Percentiles rank a stretch among this genome's conserved stretches.
Conservation (phyloP, 2,113 vertebrate genomes). For the Clupea harengus region DNA sequence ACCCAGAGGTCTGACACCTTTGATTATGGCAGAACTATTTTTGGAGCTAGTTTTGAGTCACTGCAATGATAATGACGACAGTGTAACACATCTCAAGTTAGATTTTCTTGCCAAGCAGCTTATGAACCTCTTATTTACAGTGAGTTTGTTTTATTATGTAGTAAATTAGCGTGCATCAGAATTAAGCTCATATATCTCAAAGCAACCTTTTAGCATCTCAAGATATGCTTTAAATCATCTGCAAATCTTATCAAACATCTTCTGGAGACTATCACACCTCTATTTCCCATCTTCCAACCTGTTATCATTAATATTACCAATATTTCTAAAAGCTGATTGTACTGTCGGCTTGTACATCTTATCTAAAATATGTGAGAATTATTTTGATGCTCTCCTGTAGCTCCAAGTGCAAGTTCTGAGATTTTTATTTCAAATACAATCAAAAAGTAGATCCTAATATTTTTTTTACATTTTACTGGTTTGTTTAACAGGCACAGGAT, state of each 20-base stretch:
- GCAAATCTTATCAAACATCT: not conserved
- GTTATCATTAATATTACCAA: no score
- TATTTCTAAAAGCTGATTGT: not conserved
- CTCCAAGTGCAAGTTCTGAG: no score
- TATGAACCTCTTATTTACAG: not conserved
- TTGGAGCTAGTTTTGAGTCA: not conserved
- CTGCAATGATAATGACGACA: not conserved
- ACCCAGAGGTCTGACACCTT: not conserved
- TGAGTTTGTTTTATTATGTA: not conserved
- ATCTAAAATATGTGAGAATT: not conserved
- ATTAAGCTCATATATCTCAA: not conserved
- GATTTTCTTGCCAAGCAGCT: not conserved
- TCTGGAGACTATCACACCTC: not conserved
- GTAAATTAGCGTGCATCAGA: not conserved
- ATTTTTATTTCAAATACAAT: no score
- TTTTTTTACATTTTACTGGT: no score
- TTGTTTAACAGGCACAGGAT: no score
- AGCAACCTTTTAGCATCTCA: not conserved
- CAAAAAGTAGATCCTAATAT: no score
- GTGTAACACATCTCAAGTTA: not conserved
- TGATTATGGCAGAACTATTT: not conserved
- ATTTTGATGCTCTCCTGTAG: no score
- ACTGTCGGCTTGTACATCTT: not conserved
- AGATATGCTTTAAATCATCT: not conserved
- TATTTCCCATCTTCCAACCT: no score